phyloP scores from a whole-genome alignment of 2,113 vertebrate genomes.

The Litocranius walleri region DNA sequence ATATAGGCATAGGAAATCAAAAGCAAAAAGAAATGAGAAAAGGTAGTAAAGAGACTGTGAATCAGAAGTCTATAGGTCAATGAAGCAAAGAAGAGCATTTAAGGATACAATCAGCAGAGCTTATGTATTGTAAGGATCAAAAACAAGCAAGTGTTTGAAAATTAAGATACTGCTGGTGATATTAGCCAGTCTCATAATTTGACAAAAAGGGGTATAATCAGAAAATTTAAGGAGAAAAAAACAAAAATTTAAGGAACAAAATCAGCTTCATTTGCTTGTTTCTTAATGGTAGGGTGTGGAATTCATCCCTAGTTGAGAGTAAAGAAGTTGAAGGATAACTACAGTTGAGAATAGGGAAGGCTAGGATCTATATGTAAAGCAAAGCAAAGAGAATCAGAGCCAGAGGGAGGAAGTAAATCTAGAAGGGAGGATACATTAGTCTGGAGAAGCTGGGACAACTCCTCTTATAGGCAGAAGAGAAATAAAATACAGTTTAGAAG shows the following conservation, averaged over 20 bases:
- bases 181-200: not conserved
- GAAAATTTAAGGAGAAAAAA: not conserved
- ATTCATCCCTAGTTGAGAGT: not conserved
- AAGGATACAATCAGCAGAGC: not conserved
- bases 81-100: not conserved
- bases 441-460: not conserved
- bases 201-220: not conserved
- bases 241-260: not conserved
- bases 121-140: not conserved
- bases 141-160: not conserved
- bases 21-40: not conserved
- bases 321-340: not conserved
- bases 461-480: not conserved
- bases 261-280: not conserved
- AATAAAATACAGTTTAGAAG: not conserved
- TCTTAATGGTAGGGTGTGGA: not conserved
- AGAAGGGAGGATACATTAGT: not conserved
- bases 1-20: not conserved
- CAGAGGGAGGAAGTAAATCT: not conserved
- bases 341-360: not conserved
- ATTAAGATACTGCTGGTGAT: not conserved
- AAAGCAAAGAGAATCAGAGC: not conserved
- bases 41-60: not conserved
- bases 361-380: not conserved
- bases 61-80: not conserved